Evolutionary conservation across 2,113 vertebrate species (phyloP), one percentile per base, ranked within the genome.

Genomic region (Silurus glanis): DNA sequence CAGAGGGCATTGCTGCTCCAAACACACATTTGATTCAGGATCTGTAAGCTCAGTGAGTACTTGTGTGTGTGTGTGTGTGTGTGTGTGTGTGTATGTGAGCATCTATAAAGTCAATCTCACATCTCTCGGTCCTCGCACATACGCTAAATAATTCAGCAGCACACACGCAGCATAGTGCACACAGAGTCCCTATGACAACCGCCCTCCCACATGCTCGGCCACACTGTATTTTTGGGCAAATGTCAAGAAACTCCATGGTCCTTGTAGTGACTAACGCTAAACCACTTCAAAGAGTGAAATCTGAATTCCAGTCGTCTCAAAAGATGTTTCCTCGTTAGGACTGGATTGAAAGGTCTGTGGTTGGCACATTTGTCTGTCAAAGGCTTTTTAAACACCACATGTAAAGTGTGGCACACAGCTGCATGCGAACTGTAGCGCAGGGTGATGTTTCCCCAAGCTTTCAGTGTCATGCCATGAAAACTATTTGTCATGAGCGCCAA

Each of bases 121-220:
- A 59, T 80, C 14, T 83, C 80, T 83, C 82, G 2, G n/a, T 67
- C 75, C 83, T 87, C 66, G 58, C 67, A 82, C 51, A 37, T 37
- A 13, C 53, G 19, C 89, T 94, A 89, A 94, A 94, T 95, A 90
- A 95, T 94, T 94, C 92, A 95, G 89, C 61, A 17, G 61, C 88
- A 89, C 87, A 83, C 59, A 28, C 82, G 90, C 90, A 90, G 13
- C 80, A 88, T 81, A 80, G 13, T 90, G 87, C 84, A 89, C 89
- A 91, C 90, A 90, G 89, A 89, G 92, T 94, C 87, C 90, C 88
- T 92, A 93, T 89, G 92, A 92, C 92, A 93, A 94, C 94, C 89
- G 3, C 79, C 87, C 83, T 92, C 89, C 82, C 88, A 78, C 83
- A 47, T 91, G 92, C 92, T 85, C 80, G 82, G 87, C 90, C 90